phyloP scores from a whole-genome alignment of 2,888 invertebrate genomes.

The Pseudococcus longispinus region DNA sequence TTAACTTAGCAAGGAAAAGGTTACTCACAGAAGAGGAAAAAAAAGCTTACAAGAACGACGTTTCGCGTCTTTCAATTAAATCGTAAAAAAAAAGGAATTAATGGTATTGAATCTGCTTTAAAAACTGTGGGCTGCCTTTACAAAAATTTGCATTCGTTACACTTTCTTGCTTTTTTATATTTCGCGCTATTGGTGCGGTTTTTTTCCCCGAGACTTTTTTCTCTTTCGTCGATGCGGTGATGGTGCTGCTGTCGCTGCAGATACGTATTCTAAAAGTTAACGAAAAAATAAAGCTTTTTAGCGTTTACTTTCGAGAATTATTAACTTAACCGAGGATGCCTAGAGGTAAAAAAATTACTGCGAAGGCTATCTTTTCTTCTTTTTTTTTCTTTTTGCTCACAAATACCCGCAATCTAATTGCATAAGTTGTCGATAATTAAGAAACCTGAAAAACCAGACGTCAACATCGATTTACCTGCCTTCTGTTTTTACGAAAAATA shows the following conservation, averaged over 20 bases:
- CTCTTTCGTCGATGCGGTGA: neutral
- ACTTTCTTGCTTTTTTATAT: constrained; percentile 50
- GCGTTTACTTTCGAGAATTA: neutral
- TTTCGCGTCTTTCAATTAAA: constrained; percentile 57
- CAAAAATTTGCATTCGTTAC: constrained; percentile 50
- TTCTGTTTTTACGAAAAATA: neutral
- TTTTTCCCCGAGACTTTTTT: neutral
- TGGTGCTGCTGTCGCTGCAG: neutral
- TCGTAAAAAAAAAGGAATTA: constrained; percentile 54
- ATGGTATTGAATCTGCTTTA: constrained; percentile 55
- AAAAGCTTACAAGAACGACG: constrained; percentile 55
- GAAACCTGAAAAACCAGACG: neutral
- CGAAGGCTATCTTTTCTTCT: neutral
- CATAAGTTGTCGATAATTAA: neutral
- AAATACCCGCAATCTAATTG: neutral
- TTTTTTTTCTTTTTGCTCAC: neutral
- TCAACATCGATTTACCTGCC: neutral
- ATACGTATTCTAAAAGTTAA: neutral
- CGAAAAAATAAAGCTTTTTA: neutral
- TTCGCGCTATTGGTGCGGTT: constrained; percentile 35
- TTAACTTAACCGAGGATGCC: neutral
- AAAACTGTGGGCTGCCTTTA: constrained; percentile 50
- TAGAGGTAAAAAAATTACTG: neutral
- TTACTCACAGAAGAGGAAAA: constrained; percentile 49
- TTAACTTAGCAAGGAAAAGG: constrained; percentile 54